These are phyloP conservation scores for Anaspis maculata DNA, from an alignment of 2,888 invertebrate genomes.

Conservation along the genomic window DNA sequence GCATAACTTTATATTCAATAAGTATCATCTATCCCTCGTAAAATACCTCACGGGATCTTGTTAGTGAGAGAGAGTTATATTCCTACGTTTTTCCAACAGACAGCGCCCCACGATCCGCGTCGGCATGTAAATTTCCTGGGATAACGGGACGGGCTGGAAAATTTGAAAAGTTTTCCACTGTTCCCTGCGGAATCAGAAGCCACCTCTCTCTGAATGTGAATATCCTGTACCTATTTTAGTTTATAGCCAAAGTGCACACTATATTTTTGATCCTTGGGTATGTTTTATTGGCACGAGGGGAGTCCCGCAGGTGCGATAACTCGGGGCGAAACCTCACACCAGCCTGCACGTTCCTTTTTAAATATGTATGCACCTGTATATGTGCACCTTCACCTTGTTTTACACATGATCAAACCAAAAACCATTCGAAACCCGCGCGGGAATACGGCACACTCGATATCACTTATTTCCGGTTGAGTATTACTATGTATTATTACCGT, in stretches of 20 bases:
- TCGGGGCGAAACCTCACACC: no score
- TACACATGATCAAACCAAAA: no score
- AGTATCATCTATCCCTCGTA: slow-evolving; percentile 22
- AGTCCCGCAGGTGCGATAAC: slow-evolving; percentile 36
- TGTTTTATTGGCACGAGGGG: slow-evolving; percentile 35
- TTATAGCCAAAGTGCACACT: slow-evolving; percentile 33
- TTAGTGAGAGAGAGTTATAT: slow-evolving; percentile 14
- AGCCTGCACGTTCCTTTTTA: no score
- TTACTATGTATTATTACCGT: no score
- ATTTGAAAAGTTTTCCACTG: slow-evolving; percentile 20
- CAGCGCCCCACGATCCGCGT: slow-evolving; percentile 6
- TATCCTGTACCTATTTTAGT: slow-evolving; percentile 35
- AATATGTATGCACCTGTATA: no score
- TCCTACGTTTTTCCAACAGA: slow-evolving; percentile 3
- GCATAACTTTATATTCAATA: slow-evolving; percentile 36
- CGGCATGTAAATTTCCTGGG: slow-evolving; percentile 19
- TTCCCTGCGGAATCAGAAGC: slow-evolving; percentile 30
- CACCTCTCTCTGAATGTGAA: slow-evolving; percentile 25
- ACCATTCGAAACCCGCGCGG: no score
- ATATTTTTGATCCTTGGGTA: slow-evolving; percentile 35
- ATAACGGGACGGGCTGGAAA: slow-evolving; percentile 12
- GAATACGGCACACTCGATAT: no score
- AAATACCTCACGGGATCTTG: slow-evolving; percentile 15
- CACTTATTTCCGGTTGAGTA: no score
- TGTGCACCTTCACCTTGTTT: no score